Evolutionary conservation across 2,797 vertebrate species (phyloP).

Genomic region (Macropodus opercularis): DNA sequence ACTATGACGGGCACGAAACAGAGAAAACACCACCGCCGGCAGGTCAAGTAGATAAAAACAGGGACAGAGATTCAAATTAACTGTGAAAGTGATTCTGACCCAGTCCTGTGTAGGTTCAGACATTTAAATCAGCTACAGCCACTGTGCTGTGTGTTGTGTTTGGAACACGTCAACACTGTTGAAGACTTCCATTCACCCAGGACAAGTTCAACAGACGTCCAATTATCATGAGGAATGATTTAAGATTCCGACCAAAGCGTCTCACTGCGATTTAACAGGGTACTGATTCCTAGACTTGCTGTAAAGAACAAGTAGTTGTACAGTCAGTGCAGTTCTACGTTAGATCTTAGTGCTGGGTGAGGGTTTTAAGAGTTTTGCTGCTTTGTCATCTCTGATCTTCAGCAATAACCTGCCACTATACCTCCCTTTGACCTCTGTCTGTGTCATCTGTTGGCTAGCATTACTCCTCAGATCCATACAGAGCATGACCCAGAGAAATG

Average conservation of each 20-base stretch:
- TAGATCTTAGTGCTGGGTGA: neutral
- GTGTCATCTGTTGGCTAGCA: conserved; percentile 59
- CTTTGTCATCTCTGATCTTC: conserved; percentile 54
- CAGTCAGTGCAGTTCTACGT: neutral
- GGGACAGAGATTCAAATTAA: conserved; percentile 12
- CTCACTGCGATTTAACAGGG: neutral
- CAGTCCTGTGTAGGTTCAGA: neutral
- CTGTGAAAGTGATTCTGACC: conserved; percentile 1
- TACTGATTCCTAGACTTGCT: neutral
- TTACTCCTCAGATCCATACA: conserved; percentile 65
- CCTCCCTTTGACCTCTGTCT: conserved; percentile 53
- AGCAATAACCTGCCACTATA: conserved; percentile 45
- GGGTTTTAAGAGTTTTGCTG: conserved; percentile 13
- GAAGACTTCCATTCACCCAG: neutral
- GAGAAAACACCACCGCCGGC: conserved; percentile 30
- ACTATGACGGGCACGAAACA: conserved; percentile 45
- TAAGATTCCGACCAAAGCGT: neutral
- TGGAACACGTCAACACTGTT: too few species aligned
- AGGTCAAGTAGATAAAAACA: conserved; percentile 27
- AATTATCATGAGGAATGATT: neutral
- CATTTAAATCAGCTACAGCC: conserved; percentile 4
- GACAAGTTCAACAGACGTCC: neutral
- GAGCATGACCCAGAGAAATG: conserved; percentile 72
- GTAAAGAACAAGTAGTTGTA: neutral
- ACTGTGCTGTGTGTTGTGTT: neutral